Conservation (phyloP, 2,888 invertebrate genomes). For the Elmis aenea region DNA sequence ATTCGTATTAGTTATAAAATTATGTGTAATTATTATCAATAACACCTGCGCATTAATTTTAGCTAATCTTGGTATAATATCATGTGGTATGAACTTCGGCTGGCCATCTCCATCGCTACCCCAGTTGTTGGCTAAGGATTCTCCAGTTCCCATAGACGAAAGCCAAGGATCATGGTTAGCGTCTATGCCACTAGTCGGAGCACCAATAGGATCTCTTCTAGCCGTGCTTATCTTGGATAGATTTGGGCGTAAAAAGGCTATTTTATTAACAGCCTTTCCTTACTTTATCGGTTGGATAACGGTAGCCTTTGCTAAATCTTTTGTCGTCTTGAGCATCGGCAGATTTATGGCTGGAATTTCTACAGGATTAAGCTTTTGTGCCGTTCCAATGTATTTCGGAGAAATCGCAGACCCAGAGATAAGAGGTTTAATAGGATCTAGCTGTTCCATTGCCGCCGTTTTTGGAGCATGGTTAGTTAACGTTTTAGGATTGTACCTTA, state of each 20-base stretch:
- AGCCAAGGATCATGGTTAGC: constrained; percentile 59
- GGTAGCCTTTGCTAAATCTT: constrained; percentile 55
- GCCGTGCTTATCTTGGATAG: constrained; percentile 60
- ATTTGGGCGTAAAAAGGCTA: constrained; percentile 56
- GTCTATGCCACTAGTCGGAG: constrained; percentile 61
- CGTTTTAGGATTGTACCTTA: constrained; percentile 56
- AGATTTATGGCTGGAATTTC: constrained; percentile 51
- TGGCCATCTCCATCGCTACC: constrained; percentile 58
- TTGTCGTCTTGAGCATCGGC: constrained; percentile 51
- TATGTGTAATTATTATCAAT: too few relatives aligned
- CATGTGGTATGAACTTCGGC: constrained; percentile 45
- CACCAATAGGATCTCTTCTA: constrained; percentile 57
- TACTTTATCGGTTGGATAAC: constrained; percentile 58
- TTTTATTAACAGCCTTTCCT: constrained; percentile 33
- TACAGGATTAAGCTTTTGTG: constrained; percentile 41
- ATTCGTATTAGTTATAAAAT: too few relatives aligned
- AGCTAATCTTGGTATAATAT: too few relatives aligned
- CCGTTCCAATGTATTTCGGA: constrained; percentile 55
- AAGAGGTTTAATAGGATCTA: constrained; percentile 57
- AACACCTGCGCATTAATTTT: too few relatives aligned
- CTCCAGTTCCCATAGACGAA: constrained; percentile 46
- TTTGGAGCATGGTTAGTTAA: constrained; percentile 58
- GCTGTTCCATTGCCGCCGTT: constrained; percentile 53
- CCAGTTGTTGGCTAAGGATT: constrained; percentile 42
- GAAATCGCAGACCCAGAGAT: constrained; percentile 55